Evolutionary conservation across 64 coral and sea anemone species (phyloP).

Genomic region (Anthopleura sola): DNA sequence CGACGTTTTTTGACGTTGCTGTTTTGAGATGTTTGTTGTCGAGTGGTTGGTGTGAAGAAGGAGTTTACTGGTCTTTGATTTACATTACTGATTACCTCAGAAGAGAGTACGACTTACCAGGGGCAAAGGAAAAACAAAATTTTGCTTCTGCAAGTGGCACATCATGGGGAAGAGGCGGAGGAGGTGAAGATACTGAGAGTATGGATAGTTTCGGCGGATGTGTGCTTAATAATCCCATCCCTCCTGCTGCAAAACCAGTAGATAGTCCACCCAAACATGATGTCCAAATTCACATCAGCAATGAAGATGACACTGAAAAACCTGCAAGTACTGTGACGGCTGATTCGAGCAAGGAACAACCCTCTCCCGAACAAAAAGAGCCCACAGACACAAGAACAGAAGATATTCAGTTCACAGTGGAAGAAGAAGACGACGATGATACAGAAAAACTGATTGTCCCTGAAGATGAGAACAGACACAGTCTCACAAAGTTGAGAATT

Average conservation of each 20-base stretch:
- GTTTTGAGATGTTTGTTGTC: slow-evolving; percentile 85
- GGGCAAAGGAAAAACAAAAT: slow-evolving; percentile 16
- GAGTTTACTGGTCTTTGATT: slow-evolving; percentile 75
- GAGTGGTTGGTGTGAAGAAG: slow-evolving; percentile 86
- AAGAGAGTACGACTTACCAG: slow-evolving; percentile 66
- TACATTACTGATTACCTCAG: slow-evolving; percentile 83
- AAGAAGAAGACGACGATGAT: background rate
- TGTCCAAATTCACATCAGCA: background rate
- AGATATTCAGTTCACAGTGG: slow-evolving; percentile 1
- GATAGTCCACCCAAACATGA: background rate
- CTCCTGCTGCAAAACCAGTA: background rate
- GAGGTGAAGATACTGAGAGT: slow-evolving; percentile 4
- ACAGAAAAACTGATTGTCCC: background rate
- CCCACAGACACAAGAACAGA: background rate
- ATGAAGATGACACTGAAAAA: background rate
- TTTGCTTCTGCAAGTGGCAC: background rate
- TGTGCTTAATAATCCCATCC: background rate
- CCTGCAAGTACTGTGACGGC: background rate
- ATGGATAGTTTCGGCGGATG: slow-evolving; percentile 6
- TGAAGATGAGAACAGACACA: background rate
- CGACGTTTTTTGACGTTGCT: slow-evolving; percentile 90
- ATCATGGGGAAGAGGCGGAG: background rate
- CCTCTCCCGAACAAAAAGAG: background rate
- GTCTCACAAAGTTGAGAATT: slow-evolving; percentile 11
- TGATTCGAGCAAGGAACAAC: background rate